phyloP scores from a whole-genome alignment of 2,113 vertebrate species.

The Myocastor coypus region DNA sequence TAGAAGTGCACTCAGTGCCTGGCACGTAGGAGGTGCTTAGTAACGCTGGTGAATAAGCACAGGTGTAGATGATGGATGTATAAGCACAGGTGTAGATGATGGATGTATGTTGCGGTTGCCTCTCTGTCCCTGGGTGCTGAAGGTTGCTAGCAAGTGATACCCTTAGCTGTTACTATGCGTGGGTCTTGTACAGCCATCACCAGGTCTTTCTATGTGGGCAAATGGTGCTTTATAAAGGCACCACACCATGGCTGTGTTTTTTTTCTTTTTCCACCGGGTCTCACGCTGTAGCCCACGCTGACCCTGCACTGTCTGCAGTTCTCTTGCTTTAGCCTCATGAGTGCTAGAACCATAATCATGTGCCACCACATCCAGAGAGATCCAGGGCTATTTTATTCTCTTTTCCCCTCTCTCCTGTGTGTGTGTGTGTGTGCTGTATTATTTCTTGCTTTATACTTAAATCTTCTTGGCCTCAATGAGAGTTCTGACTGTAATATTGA shows the following conservation, averaged over 20 bases:
- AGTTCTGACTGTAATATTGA: neutral
- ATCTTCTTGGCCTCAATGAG: neutral
- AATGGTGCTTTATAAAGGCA: neutral
- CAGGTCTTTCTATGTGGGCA: neutral
- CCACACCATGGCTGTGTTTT: no score
- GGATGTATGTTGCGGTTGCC: no score
- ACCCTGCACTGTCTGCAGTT: neutral
- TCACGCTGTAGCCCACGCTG: neutral
- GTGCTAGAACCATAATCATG: neutral
- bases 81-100: neutral
- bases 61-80: neutral
- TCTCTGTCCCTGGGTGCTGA: neutral
- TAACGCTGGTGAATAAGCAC: neutral
- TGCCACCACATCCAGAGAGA: neutral
- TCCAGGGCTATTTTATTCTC: neutral
- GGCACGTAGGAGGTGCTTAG: neutral
- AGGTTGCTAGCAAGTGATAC: neutral
- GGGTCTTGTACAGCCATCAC: neutral
- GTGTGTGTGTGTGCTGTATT: neutral
- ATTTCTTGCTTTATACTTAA: constrained; percentile 36
- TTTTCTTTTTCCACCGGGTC: neutral
- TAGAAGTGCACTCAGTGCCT: neutral
- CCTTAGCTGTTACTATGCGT: neutral
- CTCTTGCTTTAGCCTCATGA: neutral
- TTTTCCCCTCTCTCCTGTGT: no score